Percentiles rank a stretch among this genome's conserved stretches.
These are phyloP conservation scores for Helobdella robusta DNA, from an alignment of 2,888 invertebrate genomes.

Conservation along the genomic window DNA sequence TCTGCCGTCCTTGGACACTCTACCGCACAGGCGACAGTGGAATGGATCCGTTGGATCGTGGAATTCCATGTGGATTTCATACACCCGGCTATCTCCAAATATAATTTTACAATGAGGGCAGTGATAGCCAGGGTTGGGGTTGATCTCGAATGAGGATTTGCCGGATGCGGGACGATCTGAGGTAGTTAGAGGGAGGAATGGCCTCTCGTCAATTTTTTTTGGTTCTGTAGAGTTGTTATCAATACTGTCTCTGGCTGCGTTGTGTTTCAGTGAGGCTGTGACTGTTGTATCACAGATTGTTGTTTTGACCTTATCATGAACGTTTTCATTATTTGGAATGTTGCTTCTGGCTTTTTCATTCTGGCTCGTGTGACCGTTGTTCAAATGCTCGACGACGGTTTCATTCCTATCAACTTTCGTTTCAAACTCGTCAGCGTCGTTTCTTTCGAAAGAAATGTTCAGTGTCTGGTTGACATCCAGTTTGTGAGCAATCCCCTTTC, in stretches of 20 bases:
- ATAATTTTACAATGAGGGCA: conserved; percentile 17
- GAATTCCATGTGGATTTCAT: conserved; percentile 11
- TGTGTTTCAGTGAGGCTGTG: too few relatives aligned
- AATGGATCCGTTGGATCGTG: conserved; percentile 17
- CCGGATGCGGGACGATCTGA: not conserved
- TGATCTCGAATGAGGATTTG: too few relatives aligned
- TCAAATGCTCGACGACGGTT: not conserved
- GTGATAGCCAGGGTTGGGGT: not conserved
- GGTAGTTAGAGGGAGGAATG: not conserved
- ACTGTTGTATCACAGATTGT: too few relatives aligned
- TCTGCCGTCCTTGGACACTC: conserved; percentile 4
- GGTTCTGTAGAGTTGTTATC: not conserved
- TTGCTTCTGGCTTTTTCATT: too few relatives aligned
- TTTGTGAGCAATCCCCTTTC: conserved; percentile 27
- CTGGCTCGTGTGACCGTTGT: not conserved
- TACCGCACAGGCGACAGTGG: conserved; percentile 7
- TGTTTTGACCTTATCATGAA: too few relatives aligned
- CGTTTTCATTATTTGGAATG: too few relatives aligned
- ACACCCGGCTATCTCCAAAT: conserved; percentile 19
- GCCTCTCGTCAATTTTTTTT: not conserved
- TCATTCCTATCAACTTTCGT: not conserved
- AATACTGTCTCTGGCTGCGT: not conserved
- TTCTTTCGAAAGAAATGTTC: not conserved
- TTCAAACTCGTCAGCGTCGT: not conserved
- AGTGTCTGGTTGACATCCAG: not conserved